A percentile compares a stretch with the other conserved stretches of the same genome.
Conservation (phyloP, 2,888 invertebrate species). For the Hydrotaea cyrtoneurina region DNA sequence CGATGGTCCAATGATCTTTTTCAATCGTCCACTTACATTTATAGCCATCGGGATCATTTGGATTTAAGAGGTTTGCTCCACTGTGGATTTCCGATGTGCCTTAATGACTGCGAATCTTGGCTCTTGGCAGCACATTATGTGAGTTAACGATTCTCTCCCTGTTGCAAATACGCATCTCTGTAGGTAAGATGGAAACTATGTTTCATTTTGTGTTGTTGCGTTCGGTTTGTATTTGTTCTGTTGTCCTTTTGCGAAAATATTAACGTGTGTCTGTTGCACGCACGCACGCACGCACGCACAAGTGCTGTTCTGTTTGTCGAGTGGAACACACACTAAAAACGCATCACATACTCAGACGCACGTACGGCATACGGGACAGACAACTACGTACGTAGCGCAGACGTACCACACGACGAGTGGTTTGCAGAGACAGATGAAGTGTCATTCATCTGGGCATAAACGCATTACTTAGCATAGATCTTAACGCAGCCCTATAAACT, state of each 20-base stretch:
- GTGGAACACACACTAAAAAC: conserved; percentile 29
- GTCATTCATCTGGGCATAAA: conserved; percentile 80
- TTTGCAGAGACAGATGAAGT: conserved; percentile 76
- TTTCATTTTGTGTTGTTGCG: conserved; percentile 57
- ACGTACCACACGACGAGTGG: conserved; percentile 66
- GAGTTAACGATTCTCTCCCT: not conserved
- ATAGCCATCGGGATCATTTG: conserved; percentile 41
- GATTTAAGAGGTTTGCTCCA: conserved; percentile 58
- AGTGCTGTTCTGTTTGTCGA: conserved; percentile 51
- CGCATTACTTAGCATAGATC: conserved; percentile 77
- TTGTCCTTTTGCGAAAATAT: conserved; percentile 60
- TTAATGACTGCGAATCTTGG: conserved; percentile 63
- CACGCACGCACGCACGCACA: too few relatives aligned
- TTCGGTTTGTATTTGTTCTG: not conserved
- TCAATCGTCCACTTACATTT: conserved; percentile 20
- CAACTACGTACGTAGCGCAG: conserved; percentile 7
- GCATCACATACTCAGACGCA: conserved; percentile 34
- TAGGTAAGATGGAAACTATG: conserved; percentile 58
- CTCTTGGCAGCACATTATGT: not conserved
- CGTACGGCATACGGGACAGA: conserved; percentile 14
- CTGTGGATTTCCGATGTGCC: conserved; percentile 57
- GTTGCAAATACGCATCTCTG: not conserved
- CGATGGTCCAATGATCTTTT: not conserved
- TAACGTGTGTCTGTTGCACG: conserved; percentile 65
- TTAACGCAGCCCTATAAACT: conserved; percentile 69